Evolutionary conservation across 2,888 invertebrate genomes (phyloP).

Genomic region (Lordiphosa andalusiaca): DNA sequence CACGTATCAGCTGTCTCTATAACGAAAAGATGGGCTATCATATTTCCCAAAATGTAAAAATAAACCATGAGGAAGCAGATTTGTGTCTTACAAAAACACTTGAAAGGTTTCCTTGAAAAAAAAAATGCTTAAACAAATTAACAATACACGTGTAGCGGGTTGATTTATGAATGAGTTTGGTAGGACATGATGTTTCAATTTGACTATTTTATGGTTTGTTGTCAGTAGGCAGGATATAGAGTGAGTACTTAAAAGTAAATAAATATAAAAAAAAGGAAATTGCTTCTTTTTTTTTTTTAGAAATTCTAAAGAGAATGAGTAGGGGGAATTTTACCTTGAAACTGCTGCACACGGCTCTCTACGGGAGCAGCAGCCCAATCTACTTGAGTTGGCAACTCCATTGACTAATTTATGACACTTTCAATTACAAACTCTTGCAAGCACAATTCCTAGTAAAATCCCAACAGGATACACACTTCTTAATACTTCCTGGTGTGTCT

Average conservation of each 20-base stretch:
- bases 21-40: slow-evolving; percentile 52
- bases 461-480: slow-evolving; percentile 7
- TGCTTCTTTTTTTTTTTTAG: slow-evolving; percentile 45
- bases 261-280: slow-evolving; percentile 59
- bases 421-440: slow-evolving; percentile 36
- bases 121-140: slow-evolving; percentile 52
- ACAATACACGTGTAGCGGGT: slow-evolving; percentile 51
- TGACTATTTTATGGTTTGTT: slow-evolving; percentile 42
- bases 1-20: slow-evolving; percentile 42
- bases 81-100: slow-evolving; percentile 43
- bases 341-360: slow-evolving; percentile 14
- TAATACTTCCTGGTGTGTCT: slow-evolving; percentile 21
- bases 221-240: slow-evolving; percentile 27
- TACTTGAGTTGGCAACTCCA: slow-evolving; percentile 36
- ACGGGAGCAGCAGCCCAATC: slow-evolving; percentile 50
- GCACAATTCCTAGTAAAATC: slow-evolving; percentile 40
- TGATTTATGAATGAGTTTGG: slow-evolving; percentile 70
- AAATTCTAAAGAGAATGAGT: slow-evolving; percentile 44
- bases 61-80: slow-evolving; percentile 65
- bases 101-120: slow-evolving; percentile 41
- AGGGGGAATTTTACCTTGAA: slow-evolving; percentile 16
- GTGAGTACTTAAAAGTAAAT: slow-evolving; percentile 65
- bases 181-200: slow-evolving; percentile 44
- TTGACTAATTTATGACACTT: slow-evolving; percentile 54
- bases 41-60: slow-evolving; percentile 55